Percentiles rank a stretch among this genome's conserved stretches.
phyloP scores from a whole-genome alignment of 2,888 invertebrate genomes.

The Mythimna vitellina region DNA sequence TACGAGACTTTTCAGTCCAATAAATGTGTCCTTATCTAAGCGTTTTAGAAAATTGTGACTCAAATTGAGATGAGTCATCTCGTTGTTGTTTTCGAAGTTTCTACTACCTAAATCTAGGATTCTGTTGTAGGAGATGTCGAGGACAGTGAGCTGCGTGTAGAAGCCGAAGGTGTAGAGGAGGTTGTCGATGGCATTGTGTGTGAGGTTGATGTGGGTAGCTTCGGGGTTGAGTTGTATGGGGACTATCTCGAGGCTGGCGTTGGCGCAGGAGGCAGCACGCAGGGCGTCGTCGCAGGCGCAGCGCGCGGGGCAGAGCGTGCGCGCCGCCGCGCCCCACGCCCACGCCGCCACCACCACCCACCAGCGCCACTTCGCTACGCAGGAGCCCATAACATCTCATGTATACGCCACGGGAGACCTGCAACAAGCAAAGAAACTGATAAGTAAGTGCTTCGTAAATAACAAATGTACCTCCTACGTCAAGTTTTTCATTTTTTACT shows the following conservation, averaged over 20 bases:
- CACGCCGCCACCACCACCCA: constrained; percentile 89
- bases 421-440: constrained; percentile 73
- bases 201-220: constrained; percentile 95
- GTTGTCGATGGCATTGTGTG: constrained; percentile 95
- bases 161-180: constrained; percentile 95
- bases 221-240: constrained; percentile 97
- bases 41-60: constrained; percentile 94
- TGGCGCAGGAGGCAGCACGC: constrained; percentile 94
- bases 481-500: background rate
- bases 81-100: constrained; percentile 95
- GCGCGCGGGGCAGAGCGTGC: constrained; percentile 94
- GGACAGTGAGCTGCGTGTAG: constrained; percentile 94
- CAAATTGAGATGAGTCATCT: constrained; percentile 94
- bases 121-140: constrained; percentile 96
- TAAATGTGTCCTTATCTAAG: constrained; percentile 94
- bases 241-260: constrained; percentile 95
- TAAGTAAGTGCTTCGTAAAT: constrained; percentile 9
- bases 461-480: background rate
- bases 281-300: constrained; percentile 95
- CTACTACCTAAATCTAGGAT: constrained; percentile 95
- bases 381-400: constrained; percentile 90
- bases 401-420: constrained; percentile 84
- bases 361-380: constrained; percentile 88
- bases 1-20: constrained; percentile 92
- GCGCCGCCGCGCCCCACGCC: constrained; percentile 89